Percentiles rank a stretch among this genome's conserved stretches.
These are phyloP conservation scores for Cyanoliseus patagonus DNA, from an alignment of 2,113 vertebrate genomes.

Conservation along the genomic window DNA sequence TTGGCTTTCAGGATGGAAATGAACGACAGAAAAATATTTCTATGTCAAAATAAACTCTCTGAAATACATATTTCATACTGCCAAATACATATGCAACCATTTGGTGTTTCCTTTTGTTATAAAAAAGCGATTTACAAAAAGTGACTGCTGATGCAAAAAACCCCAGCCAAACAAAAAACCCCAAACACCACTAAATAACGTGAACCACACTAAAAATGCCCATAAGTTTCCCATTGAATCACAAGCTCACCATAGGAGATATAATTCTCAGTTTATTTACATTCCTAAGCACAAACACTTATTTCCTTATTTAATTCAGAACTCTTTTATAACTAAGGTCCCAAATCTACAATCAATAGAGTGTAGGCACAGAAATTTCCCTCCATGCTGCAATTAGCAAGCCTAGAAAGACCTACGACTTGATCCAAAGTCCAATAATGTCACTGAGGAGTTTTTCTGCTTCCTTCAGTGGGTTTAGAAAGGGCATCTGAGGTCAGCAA, in stretches of 20 bases:
- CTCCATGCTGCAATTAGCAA: neutral
- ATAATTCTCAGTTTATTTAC: constrained; percentile 15
- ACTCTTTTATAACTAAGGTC: constrained; percentile 3
- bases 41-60: neutral
- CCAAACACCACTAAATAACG: neutral
- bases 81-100: neutral
- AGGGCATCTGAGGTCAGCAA: constrained; percentile 23
- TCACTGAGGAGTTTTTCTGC: neutral
- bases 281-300: neutral
- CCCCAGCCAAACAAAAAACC: neutral
- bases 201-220: neutral
- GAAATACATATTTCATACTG: neutral
- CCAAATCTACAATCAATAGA: neutral
- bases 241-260: neutral
- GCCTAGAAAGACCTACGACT: neutral
- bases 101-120: constrained; percentile 18
- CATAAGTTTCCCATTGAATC: neutral
- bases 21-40: neutral
- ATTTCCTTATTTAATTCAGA: neutral
- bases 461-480: neutral
- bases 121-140: constrained; percentile 15
- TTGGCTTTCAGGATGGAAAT: neutral
- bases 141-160: neutral
- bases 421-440: neutral
- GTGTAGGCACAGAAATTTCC: neutral